Conservation (phyloP, 92 coral and sea anemone genomes). For the Anthopleura xanthogrammica region DNA sequence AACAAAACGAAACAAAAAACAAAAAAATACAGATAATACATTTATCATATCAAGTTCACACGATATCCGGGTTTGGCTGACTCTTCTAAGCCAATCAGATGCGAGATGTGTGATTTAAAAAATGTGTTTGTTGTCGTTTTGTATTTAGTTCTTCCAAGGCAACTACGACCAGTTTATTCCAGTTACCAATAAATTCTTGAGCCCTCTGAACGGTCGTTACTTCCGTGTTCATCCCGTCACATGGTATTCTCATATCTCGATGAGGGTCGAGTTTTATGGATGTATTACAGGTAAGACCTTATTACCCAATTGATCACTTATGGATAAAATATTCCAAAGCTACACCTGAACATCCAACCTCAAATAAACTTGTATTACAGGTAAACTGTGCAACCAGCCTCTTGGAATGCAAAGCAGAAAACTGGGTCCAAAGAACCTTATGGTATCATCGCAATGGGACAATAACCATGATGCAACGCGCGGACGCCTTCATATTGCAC, state of each 20-base stretch:
- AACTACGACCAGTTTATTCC: slow-evolving; percentile 70
- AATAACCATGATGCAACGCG: slow-evolving; percentile 39
- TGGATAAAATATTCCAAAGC: neutral
- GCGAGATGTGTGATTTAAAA: too few species aligned
- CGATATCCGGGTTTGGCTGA: too few species aligned
- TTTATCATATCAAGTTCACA: too few species aligned
- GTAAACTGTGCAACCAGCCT: slow-evolving; percentile 58
- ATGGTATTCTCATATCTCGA: slow-evolving; percentile 60
- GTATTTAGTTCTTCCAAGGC: slow-evolving; percentile 63
- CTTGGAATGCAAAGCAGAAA: slow-evolving; percentile 71
- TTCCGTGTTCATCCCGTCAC: slow-evolving; percentile 75
- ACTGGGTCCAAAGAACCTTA: slow-evolving; percentile 29
- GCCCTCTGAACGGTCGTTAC: slow-evolving; percentile 57
- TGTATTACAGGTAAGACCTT: slow-evolving; percentile 53
- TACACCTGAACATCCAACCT: neutral
- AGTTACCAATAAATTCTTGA: slow-evolving; percentile 60
- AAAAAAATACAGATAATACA: too few species aligned
- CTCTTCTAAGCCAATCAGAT: too few species aligned
- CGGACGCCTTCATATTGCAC: slow-evolving; percentile 47
- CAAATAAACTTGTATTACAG: slow-evolving; percentile 30
- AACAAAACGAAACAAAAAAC: too few species aligned
- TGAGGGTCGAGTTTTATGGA: slow-evolving; percentile 85
- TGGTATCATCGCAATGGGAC: slow-evolving; percentile 52
- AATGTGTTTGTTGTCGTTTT: too few species aligned
- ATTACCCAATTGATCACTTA: too few species aligned